Evolutionary conservation across 2,888 invertebrate species (phyloP).

Genomic region (Pseudococcus viburni): DNA sequence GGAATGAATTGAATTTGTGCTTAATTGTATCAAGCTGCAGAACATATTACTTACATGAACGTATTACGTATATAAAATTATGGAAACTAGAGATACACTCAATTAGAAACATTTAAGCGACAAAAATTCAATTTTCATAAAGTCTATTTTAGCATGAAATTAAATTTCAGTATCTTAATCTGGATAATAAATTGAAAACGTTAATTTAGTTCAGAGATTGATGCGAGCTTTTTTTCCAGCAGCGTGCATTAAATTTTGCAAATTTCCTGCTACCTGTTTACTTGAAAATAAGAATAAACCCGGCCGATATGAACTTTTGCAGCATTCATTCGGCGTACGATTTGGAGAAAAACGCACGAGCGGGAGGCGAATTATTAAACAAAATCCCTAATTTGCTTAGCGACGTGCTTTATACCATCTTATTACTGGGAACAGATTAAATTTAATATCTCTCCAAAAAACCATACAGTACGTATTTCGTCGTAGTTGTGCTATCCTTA

Average conservation of each 20-base stretch:
- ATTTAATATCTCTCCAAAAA: constrained; percentile 7
- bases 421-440: constrained; percentile 1
- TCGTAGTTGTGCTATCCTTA: neutral
- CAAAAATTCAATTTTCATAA: neutral
- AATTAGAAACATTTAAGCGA: neutral
- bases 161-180: constrained; percentile 3
- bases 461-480: neutral
- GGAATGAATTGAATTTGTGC: neutral
- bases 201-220: neutral
- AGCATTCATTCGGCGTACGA: neutral
- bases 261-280: neutral
- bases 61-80: neutral
- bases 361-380: neutral
- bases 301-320: neutral
- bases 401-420: neutral
- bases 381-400: constrained; percentile 12
- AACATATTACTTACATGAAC: neutral
- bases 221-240: neutral
- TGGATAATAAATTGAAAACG: neutral
- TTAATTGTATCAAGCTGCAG: neutral
- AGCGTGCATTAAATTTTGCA: neutral
- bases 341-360: neutral
- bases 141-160: neutral
- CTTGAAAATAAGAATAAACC: neutral
- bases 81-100: constrained; percentile 3